Conservation (phyloP, 2,113 vertebrate genomes). For the Pica pica region DNA sequence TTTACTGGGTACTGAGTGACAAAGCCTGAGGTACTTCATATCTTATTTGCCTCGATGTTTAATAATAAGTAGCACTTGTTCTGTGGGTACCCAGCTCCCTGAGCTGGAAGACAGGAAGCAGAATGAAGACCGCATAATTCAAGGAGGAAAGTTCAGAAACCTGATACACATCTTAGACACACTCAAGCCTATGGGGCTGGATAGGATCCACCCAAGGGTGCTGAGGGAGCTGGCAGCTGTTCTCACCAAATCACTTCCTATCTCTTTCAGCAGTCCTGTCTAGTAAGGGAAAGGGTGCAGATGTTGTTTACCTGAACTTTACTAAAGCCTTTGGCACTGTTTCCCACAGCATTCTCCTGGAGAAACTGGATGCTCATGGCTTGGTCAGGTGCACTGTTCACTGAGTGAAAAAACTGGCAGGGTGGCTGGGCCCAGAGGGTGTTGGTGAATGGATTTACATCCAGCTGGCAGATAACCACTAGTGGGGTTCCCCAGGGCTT, state of each 20-base stretch:
- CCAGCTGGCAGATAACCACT: not conserved
- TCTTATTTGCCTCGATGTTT: not conserved
- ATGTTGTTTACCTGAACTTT: not conserved
- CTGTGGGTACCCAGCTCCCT: not conserved
- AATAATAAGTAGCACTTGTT: not conserved
- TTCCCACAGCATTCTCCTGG: not conserved
- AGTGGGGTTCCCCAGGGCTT: not conserved
- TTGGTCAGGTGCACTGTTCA: not conserved
- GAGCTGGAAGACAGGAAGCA: not conserved
- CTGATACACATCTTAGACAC: not conserved
- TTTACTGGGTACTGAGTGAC: not conserved
- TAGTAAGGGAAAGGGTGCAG: not conserved
- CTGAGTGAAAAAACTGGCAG: not conserved
- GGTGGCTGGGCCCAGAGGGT: no score
- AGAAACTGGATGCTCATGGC: not conserved
- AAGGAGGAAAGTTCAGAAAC: not conserved
- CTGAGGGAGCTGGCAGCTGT: not conserved
- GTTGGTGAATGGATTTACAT: not conserved
- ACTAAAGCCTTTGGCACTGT: not conserved
- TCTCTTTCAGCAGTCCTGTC: not conserved
- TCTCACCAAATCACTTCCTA: not conserved
- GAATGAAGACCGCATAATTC: not conserved
- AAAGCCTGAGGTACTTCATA: not conserved
- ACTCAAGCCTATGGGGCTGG: not conserved
- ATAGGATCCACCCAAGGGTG: not conserved